Conservation (phyloP, 2,888 invertebrate genomes). For the Gastracanthus pulcherrimus region DNA sequence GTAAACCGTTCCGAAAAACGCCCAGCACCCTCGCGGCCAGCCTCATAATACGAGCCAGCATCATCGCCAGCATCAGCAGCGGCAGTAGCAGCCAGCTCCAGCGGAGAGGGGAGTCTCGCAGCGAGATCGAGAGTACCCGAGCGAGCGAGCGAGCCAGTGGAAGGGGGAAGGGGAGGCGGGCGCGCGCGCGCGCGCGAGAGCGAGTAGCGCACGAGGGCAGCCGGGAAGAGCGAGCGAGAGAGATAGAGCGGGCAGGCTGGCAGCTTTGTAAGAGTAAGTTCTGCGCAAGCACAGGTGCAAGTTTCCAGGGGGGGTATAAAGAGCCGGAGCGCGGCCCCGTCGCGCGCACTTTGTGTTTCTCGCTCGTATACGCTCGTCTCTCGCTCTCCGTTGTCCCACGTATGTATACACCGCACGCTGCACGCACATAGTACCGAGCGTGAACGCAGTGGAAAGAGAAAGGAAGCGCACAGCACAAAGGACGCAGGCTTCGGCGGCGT, state of each 20-base stretch:
- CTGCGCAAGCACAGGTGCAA: slow-evolving; percentile 60
- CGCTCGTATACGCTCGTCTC: neutral
- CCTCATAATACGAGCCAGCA: too few relatives aligned
- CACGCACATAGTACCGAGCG: too few relatives aligned
- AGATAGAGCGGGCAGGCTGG: neutral
- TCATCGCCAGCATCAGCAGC: too few relatives aligned
- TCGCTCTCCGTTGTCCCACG: neutral
- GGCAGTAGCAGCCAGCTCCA: neutral
- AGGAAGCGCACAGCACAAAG: neutral
- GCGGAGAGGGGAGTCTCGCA: neutral
- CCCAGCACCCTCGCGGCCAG: too few relatives aligned
- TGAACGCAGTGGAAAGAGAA: neutral
- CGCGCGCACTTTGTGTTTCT: slow-evolving; percentile 56
- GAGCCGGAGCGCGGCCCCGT: slow-evolving; percentile 36
- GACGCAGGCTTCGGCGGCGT: too few relatives aligned
- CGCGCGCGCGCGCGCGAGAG: neutral
- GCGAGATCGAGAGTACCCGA: neutral
- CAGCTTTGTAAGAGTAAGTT: slow-evolving; percentile 47
- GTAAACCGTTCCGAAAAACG: too few relatives aligned
- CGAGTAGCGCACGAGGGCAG: neutral
- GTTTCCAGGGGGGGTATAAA: slow-evolving; percentile 56
- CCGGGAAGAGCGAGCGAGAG: slow-evolving; percentile 4
- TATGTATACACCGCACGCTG: neutral
- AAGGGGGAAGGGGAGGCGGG: slow-evolving; percentile 1
- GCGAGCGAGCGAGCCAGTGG: neutral